phyloP scores from a whole-genome alignment of 2,888 invertebrate species.

The Apamea monoglypha region DNA sequence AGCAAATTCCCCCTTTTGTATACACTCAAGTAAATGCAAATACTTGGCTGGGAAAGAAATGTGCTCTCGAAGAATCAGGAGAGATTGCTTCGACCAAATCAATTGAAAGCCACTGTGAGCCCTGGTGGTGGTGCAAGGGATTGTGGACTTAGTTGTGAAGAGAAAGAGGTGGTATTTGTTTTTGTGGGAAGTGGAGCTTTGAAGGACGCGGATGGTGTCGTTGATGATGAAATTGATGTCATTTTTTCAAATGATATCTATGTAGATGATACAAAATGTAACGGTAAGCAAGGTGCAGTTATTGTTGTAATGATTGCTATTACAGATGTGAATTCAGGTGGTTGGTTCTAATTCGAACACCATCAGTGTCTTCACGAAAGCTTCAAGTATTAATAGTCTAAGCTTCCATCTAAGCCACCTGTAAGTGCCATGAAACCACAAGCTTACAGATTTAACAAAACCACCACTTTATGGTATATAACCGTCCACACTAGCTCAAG shows the following conservation, averaged over 20 bases:
- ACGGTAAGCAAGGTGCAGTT: no score
- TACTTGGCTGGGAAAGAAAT: conserved; percentile 79
- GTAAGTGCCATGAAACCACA: background rate
- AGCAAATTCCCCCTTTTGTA: conserved; percentile 82
- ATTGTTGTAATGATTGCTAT: background rate
- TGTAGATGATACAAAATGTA: background rate
- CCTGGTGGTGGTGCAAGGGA: conserved; percentile 34
- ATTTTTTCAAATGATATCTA: background rate
- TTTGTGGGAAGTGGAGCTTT: conserved; percentile 21
- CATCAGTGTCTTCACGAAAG: background rate
- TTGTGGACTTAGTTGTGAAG: conserved; percentile 51
- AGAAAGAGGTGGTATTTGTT: conserved; percentile 26
- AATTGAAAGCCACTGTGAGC: conserved; percentile 75
- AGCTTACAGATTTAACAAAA: conserved; percentile 22
- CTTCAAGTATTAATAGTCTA: background rate
- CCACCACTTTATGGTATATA: conserved; percentile 2
- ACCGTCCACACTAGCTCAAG: no score
- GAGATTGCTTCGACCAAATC: conserved; percentile 82
- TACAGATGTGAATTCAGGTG: background rate
- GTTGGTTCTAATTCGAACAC: background rate
- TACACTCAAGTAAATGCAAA: conserved; percentile 82
- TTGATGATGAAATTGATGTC: background rate
- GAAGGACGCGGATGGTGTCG: conserved; percentile 30
- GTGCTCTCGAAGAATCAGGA: conserved; percentile 79
- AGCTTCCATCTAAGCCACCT: conserved; percentile 8